Percentiles rank a stretch among this genome's conserved stretches.
phyloP scores from a whole-genome alignment of 2,113 vertebrate genomes.

The Sterna hirundo region DNA sequence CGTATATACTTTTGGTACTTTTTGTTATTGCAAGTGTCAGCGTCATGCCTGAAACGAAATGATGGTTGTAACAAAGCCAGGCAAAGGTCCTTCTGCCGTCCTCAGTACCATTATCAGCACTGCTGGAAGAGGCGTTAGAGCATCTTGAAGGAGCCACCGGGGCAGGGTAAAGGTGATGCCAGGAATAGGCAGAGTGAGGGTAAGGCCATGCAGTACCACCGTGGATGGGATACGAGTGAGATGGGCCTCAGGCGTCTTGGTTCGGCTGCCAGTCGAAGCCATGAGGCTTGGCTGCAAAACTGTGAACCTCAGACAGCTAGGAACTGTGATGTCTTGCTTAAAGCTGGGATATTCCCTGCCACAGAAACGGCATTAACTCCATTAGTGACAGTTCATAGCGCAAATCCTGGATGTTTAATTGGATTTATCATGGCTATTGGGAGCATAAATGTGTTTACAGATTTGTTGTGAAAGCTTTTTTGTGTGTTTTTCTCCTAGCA shows the following conservation, averaged over 20 bases:
- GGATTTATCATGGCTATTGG: slow-evolving; percentile 53
- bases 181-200: background rate
- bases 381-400: slow-evolving; percentile 8
- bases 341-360: background rate
- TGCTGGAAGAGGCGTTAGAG: background rate
- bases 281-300: background rate
- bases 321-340: background rate
- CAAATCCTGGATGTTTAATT: slow-evolving; percentile 50
- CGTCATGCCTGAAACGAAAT: background rate
- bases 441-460: slow-evolving; percentile 56
- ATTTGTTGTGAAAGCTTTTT: slow-evolving; percentile 65
- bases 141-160: background rate
- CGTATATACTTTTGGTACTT: background rate
- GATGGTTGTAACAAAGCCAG: background rate
- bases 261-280: background rate
- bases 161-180: background rate
- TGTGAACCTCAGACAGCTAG: background rate
- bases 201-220: background rate
- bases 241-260: background rate
- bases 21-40: background rate
- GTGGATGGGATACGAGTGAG: rapidly evolving
- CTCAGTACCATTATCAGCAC: background rate
- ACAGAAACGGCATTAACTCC: slow-evolving; percentile 26
- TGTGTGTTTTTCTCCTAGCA: slow-evolving; percentile 44
- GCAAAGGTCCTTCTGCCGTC: background rate